phyloP scores from a whole-genome alignment of 1,140 invertebrate genomes.

The Coenobita brevimanus region DNA sequence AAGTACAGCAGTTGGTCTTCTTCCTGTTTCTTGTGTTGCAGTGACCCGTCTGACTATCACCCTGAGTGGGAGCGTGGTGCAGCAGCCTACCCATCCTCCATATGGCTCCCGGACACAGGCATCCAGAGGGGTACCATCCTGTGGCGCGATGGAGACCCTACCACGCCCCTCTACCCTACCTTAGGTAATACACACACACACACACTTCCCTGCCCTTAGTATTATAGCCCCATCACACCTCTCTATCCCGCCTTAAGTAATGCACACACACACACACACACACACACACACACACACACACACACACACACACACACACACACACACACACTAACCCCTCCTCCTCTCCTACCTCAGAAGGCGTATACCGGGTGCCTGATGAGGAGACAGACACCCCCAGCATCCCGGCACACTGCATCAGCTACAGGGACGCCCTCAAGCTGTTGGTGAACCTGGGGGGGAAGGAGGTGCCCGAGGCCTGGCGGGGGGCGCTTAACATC shows the following conservation, averaged over 20 bases:
- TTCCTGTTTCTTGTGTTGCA: neutral
- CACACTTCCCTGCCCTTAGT: neutral
- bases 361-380: conserved; percentile 64
- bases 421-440: conserved; percentile 70
- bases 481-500: conserved; percentile 75
- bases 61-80: conserved; percentile 67
- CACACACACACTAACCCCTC: too few relatives aligned
- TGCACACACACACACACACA: too few relatives aligned
- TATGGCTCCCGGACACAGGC: conserved; percentile 75
- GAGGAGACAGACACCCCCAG: conserved; percentile 66
- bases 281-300: too few relatives aligned
- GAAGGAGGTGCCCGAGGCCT: conserved; percentile 72
- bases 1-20: too few relatives aligned
- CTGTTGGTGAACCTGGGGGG: conserved; percentile 71
- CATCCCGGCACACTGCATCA: conserved; percentile 70
- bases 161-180: conserved; percentile 75
- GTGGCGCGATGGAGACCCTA: conserved; percentile 75
- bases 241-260: too few relatives aligned
- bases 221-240: too few relatives aligned
- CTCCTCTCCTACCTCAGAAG: conserved; percentile 13
- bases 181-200: conserved; percentile 70
- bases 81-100: conserved; percentile 74
- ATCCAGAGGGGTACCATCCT: conserved; percentile 73
- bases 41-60: conserved; percentile 76
- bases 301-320: too few relatives aligned